phyloP scores from a whole-genome alignment of 2,113 vertebrate genomes.

The Ceratotherium simum region DNA sequence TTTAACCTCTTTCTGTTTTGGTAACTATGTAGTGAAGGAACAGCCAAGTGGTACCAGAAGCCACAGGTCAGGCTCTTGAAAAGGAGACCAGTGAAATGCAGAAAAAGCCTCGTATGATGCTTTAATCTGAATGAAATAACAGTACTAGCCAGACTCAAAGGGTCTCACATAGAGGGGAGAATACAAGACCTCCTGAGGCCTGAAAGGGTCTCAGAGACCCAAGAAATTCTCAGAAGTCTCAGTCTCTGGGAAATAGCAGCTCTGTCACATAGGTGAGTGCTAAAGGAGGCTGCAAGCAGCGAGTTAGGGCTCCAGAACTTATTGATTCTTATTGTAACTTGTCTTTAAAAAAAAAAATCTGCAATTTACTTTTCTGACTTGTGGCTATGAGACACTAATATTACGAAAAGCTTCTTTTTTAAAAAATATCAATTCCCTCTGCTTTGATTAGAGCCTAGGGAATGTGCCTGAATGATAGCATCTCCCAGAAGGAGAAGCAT shows the following conservation, averaged over 20 bases:
- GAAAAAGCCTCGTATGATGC: not conserved
- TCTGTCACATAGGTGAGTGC: accelerated
- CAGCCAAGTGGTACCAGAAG: not conserved
- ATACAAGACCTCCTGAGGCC: not conserved
- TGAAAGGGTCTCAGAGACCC: not conserved
- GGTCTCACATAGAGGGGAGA: not conserved
- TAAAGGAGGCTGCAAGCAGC: not conserved
- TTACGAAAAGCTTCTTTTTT: not conserved
- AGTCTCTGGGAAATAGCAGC: not conserved
- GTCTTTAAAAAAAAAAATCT: not conserved
- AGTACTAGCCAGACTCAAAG: not conserved
- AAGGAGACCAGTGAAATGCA: too few species aligned
- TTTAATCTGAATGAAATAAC: not conserved
- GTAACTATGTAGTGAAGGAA: not conserved
- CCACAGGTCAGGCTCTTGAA: not conserved
- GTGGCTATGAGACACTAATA: not conserved
- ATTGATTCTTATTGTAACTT: not conserved
- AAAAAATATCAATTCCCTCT: not conserved
- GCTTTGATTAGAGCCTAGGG: not conserved
- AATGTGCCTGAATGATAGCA: not conserved
- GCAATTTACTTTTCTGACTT: slow-evolving; percentile 23
- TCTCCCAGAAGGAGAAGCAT: not conserved
- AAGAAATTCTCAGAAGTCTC: not conserved
- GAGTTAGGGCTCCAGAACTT: not conserved
- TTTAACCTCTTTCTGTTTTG: not conserved